Conservation (phyloP, 2,888 invertebrate genomes). For the Cataglyphis altisquamis region DNA sequence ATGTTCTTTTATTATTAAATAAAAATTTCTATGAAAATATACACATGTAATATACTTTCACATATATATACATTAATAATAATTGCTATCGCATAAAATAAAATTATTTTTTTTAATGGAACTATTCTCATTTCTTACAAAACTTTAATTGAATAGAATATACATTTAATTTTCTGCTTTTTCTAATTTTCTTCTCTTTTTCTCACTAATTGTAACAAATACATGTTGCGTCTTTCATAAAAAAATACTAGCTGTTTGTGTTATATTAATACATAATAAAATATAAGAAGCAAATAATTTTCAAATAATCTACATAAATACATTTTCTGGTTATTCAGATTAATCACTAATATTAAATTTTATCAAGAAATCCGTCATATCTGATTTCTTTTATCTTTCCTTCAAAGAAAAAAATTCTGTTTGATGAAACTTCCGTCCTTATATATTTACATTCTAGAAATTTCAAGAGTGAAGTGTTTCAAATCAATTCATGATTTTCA, state of each 20-base stretch:
- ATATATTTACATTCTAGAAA: constrained; percentile 26
- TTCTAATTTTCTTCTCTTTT: background rate
- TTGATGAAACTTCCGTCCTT: constrained; percentile 35
- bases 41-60: background rate
- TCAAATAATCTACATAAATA: background rate
- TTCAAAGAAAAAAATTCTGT: constrained; percentile 28
- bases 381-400: background rate
- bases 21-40: background rate
- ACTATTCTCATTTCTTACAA: background rate
- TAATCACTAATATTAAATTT: constrained; percentile 10
- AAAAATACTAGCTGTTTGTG: background rate
- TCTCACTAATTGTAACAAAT: background rate
- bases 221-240: background rate
- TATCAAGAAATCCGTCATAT: background rate
- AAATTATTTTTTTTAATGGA: background rate
- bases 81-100: background rate
- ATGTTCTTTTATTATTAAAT: background rate
- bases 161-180: background rate
- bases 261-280: background rate
- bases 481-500: constrained; percentile 64
- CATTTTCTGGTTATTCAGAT: background rate
- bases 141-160: background rate
- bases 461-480: constrained; percentile 45
- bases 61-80: background rate
- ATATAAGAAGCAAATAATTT: background rate